Percentiles rank a stretch among this genome's conserved stretches.
These are phyloP conservation scores for Psilopsiagon aurifrons DNA, from an alignment of 2,113 vertebrate genomes.

Conservation along the genomic window DNA sequence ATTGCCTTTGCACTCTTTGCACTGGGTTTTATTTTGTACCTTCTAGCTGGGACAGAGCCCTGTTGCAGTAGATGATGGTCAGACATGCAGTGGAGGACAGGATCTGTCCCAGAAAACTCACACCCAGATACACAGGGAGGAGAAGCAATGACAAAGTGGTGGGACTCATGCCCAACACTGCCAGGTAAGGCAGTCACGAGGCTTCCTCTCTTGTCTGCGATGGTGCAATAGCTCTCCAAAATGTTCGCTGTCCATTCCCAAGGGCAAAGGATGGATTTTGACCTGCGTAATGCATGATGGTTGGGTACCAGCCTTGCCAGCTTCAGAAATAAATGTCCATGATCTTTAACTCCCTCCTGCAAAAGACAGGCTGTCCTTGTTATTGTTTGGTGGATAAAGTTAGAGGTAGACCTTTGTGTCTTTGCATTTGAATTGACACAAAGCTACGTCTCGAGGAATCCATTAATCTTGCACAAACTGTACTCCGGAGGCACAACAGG, in stretches of 20 bases:
- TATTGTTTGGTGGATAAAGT: background rate
- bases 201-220: background rate
- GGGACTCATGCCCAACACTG: background rate
- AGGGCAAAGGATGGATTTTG: background rate
- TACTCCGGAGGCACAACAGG: slow-evolving; percentile 24
- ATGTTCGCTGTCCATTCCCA: background rate
- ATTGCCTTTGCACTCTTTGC: background rate
- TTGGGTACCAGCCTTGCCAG: background rate
- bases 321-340: background rate
- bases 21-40: background rate
- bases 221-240: background rate
- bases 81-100: background rate
- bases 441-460: slow-evolving; percentile 14
- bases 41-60: background rate
- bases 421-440: slow-evolving; percentile 36
- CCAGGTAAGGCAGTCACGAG: background rate
- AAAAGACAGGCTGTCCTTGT: background rate
- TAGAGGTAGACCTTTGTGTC: background rate
- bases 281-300: background rate
- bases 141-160: background rate
- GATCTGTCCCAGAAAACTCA: background rate
- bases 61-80: background rate
- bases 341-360: slow-evolving; percentile 7
- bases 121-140: background rate
- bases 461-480: slow-evolving; percentile 23